These are phyloP conservation scores for Leucoptera coffeella DNA, from an alignment of 2,888 invertebrate genomes.

Conservation along the genomic window DNA sequence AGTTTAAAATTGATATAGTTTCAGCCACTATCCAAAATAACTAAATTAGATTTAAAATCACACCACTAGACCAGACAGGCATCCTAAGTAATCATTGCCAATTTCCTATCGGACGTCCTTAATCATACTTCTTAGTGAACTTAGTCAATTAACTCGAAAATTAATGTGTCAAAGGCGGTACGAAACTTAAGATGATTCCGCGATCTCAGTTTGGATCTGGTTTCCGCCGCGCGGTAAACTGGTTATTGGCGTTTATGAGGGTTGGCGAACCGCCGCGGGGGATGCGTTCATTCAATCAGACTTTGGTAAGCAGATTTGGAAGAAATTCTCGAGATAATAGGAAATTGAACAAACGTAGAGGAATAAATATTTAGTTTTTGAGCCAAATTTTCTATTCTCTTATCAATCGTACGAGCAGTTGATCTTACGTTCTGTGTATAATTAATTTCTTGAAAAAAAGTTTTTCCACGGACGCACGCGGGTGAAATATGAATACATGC, in stretches of 20 bases:
- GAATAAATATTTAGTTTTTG: too few species aligned
- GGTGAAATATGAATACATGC: too few species aligned
- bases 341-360: too few species aligned
- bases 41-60: not conserved
- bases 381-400: too few species aligned
- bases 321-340: too few species aligned
- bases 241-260: slow-evolving; percentile 29
- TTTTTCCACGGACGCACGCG: too few species aligned
- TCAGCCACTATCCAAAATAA: not conserved
- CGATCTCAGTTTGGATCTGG: slow-evolving; percentile 33
- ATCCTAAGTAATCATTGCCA: slow-evolving; percentile 6
- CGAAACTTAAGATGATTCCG: slow-evolving; percentile 31
- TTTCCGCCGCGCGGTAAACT: slow-evolving; percentile 39
- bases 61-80: not conserved
- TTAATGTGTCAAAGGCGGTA: slow-evolving; percentile 11
- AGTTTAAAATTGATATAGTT: too few species aligned
- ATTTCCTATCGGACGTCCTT: slow-evolving; percentile 9
- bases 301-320: too few species aligned
- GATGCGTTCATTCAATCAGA: too few species aligned
- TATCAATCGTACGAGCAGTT: too few species aligned
- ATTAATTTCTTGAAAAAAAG: too few species aligned
- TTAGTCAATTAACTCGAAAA: slow-evolving; percentile 10
- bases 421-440: too few species aligned
- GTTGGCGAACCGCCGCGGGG: slow-evolving; percentile 3
- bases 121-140: slow-evolving; percentile 9